These are phyloP conservation scores for Zaprionus nigranus DNA, from an alignment of 1,140 invertebrate genomes.

Conservation along the genomic window DNA sequence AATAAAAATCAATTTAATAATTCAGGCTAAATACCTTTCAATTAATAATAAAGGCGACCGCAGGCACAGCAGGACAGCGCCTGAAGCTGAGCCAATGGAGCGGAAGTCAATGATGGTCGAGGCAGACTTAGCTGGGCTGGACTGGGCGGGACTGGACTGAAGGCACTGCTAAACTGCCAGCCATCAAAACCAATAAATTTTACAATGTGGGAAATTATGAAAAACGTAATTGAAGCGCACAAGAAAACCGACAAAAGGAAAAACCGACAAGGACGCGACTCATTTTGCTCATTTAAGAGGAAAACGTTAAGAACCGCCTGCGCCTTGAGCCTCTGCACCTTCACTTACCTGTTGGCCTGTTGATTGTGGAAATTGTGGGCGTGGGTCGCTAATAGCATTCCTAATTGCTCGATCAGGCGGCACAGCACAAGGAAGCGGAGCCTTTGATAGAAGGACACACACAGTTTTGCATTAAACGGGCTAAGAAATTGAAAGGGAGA, in stretches of 20 bases:
- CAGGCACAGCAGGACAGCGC: constrained; percentile 55
- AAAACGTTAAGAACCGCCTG: constrained; percentile 9
- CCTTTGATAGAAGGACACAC: constrained; percentile 68
- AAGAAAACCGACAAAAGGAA: constrained; percentile 1
- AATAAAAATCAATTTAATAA: constrained; percentile 82
- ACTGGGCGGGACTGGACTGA: not conserved
- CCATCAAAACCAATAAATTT: constrained; percentile 76
- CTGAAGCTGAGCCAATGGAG: constrained; percentile 63
- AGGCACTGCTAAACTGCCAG: constrained; percentile 37
- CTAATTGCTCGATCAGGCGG: constrained; percentile 66
- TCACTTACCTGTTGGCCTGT: not conserved
- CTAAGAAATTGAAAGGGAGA: not conserved
- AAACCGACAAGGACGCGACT: too few species aligned
- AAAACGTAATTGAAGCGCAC: constrained; percentile 75
- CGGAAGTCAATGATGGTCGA: constrained; percentile 58
- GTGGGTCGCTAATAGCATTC: constrained; percentile 67
- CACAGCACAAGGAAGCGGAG: constrained; percentile 40
- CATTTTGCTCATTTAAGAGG: constrained; percentile 38
- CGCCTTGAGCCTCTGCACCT: not conserved
- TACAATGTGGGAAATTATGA: constrained; percentile 77
- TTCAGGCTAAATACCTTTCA: constrained; percentile 76
- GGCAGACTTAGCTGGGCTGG: too few species aligned
- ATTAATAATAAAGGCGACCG: constrained; percentile 59
- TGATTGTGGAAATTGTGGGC: constrained; percentile 37
- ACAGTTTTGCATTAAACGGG: constrained; percentile 4